These are phyloP conservation scores for Venturia canescens DNA, from an alignment of 1,140 invertebrate species.

Conservation along the genomic window DNA sequence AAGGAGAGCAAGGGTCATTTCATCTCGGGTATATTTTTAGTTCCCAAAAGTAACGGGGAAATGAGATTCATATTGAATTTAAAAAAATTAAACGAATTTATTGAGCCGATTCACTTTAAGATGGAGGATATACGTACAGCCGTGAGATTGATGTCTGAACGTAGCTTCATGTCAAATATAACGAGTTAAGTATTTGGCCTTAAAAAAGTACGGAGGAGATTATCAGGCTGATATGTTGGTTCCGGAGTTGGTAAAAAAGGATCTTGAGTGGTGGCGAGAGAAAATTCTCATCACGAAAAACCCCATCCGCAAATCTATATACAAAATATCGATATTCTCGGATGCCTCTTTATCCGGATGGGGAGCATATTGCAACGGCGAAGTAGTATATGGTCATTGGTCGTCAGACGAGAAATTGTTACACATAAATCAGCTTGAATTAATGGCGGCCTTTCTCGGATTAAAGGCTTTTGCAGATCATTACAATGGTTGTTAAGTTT, in stretches of 20 bases:
- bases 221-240: slow-evolving; percentile 47
- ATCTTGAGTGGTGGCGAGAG: slow-evolving; percentile 46
- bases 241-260: not conserved
- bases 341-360: slow-evolving; percentile 63
- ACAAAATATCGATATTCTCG: slow-evolving; percentile 57
- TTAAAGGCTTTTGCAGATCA: slow-evolving; percentile 47
- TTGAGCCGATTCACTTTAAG: too few species aligned
- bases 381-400: slow-evolving; percentile 49
- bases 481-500: slow-evolving; percentile 36
- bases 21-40: slow-evolving; percentile 56
- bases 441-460: slow-evolving; percentile 43
- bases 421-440: too few species aligned
- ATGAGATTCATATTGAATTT: slow-evolving; percentile 59
- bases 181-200: slow-evolving; percentile 48
- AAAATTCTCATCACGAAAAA: slow-evolving; percentile 26
- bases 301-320: too few species aligned
- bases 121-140: too few species aligned
- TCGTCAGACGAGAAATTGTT: slow-evolving; percentile 4
- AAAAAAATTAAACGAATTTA: too few species aligned
- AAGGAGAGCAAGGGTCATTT: slow-evolving; percentile 44
- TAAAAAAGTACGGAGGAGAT: slow-evolving; percentile 39
- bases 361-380: slow-evolving; percentile 46
- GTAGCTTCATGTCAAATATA: slow-evolving; percentile 57
- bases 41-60: slow-evolving; percentile 56
- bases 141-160: too few species aligned